Percentiles rank a stretch among this genome's conserved stretches.
Conservation (phyloP, 1,140 invertebrate genomes). For the Pseudomyrmex pallidus region DNA sequence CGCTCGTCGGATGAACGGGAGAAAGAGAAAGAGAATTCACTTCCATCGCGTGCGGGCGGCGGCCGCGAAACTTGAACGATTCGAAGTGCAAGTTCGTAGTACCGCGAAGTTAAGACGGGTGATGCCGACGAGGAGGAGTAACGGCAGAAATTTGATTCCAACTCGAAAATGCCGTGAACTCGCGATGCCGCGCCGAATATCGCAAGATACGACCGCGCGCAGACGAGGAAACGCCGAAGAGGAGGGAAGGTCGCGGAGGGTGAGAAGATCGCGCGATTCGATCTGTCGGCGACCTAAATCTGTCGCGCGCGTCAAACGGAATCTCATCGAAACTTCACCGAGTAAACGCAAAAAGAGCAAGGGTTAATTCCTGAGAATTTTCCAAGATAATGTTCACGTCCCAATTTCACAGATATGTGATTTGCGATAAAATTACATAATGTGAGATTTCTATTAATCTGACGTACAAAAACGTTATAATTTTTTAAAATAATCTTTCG, state of each 20-base stretch:
- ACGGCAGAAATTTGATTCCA: constrained; percentile 52
- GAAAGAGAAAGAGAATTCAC: constrained; percentile 18
- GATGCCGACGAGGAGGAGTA: background rate
- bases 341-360: constrained; percentile 38
- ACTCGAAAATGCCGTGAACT: constrained; percentile 56
- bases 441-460: background rate
- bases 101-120: constrained; percentile 20
- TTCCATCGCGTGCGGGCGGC: background rate
- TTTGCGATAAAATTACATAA: background rate
- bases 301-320: constrained; percentile 55
- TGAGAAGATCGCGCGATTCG: background rate
- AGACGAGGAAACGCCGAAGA: constrained; percentile 35
- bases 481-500: background rate
- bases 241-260: constrained; percentile 33
- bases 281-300: constrained; percentile 62
- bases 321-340: constrained; percentile 47
- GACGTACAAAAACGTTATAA: background rate
- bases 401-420: background rate
- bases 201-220: constrained; percentile 45
- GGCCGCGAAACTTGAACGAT: constrained; percentile 43
- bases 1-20: constrained; percentile 9
- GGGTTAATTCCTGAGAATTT: constrained; percentile 13
- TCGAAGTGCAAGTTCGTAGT: constrained; percentile 50
- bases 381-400: constrained; percentile 1
- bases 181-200: constrained; percentile 55